phyloP scores from a whole-genome alignment of 2,797 vertebrate genomes.

The Sebastes oblongus region DNA sequence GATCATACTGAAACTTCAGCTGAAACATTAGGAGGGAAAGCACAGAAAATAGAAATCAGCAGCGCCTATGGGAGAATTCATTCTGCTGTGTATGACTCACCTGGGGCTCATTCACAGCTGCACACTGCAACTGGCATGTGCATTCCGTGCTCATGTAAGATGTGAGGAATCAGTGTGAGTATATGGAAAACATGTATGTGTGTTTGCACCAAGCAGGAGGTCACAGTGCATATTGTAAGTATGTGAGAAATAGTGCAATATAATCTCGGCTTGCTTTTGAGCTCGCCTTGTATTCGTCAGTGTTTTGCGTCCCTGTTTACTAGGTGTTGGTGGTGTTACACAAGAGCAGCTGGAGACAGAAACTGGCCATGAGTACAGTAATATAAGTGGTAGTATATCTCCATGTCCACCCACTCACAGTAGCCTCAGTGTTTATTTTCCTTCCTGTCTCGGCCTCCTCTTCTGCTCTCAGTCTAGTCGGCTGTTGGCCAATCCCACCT shows the following conservation, averaged over 20 bases:
- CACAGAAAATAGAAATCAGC: conserved; percentile 47
- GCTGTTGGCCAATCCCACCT: conserved; percentile 37
- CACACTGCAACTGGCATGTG: neutral
- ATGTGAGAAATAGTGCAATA: conserved; percentile 3
- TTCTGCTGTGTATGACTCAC: conserved; percentile 60
- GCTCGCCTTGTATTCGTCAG: neutral
- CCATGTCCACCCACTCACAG: conserved; percentile 56
- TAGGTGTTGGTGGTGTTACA: neutral
- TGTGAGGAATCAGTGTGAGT: conserved; percentile 27
- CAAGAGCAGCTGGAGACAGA: conserved; percentile 14
- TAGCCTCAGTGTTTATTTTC: conserved; percentile 60
- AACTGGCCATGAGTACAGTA: conserved; percentile 3
- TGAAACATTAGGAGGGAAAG: conserved; percentile 42
- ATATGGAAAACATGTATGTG: conserved; percentile 43
- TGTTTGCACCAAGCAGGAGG: conserved; percentile 20
- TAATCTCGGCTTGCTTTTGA: neutral
- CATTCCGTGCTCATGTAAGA: conserved; percentile 6
- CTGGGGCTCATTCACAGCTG: conserved; percentile 30
- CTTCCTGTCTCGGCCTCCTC: conserved; percentile 38
- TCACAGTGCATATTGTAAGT: conserved; percentile 2
- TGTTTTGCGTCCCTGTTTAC: conserved; percentile 6
- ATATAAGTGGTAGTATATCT: conserved; percentile 40
- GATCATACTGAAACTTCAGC: conserved; percentile 45
- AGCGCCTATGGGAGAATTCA: conserved; percentile 41
- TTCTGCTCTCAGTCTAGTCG: conserved; percentile 19